Evolutionary conservation across 2,797 vertebrate species (phyloP), one percentile per base, ranked within the genome.

Genomic region (Gambelia wislizenii): DNA sequence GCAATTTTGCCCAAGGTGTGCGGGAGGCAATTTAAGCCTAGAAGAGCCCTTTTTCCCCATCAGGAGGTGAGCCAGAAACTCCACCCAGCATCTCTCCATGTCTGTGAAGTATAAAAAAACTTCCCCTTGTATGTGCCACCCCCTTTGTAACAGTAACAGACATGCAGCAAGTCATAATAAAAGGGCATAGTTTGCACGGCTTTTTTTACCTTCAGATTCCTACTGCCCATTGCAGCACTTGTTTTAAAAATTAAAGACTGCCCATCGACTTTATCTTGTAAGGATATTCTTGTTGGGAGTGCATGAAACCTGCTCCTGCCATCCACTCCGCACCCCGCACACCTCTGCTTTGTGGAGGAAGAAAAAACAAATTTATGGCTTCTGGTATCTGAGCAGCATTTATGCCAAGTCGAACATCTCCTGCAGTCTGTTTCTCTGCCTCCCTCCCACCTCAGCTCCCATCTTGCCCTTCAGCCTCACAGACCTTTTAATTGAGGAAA

Each of bases 171-270:
- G 33, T 44, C 12, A 13, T 7, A 30, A 13, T 7, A 8, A 39
- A 61, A 44, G 8, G 44, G 59, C 39, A 30, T 6, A 25, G 85
- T 85, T 88, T 94, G 61, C 18, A 1, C 61, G 89, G 75, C 90
- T 88, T 87, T 91, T 89, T 93, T 89, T 91, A 91, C 92, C 89
- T 69, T 83, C 88, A 93, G 93, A 92, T 95, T 91, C 95, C 89
- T 85, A 92, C 84, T 92, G 91, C 91, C 91, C 90, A 94, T 95
- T 94, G 47, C 87, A 90, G 82, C 44, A 25, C 52, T 2, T 91
- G 94, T 85, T 95, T 94, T 91, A 90, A 95, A 16, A 42, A 52
- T 76, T 39, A 36, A 72, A 42, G 47, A 91, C 79, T 93, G 89
- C 85, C 93, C 87, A 91, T 94, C 91, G 90, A 0, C 87, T 93